Evolutionary conservation across 2,888 invertebrate genomes (phyloP), one percentile per base, ranked within the genome.

Genomic region (Euzetes globulus): DNA sequence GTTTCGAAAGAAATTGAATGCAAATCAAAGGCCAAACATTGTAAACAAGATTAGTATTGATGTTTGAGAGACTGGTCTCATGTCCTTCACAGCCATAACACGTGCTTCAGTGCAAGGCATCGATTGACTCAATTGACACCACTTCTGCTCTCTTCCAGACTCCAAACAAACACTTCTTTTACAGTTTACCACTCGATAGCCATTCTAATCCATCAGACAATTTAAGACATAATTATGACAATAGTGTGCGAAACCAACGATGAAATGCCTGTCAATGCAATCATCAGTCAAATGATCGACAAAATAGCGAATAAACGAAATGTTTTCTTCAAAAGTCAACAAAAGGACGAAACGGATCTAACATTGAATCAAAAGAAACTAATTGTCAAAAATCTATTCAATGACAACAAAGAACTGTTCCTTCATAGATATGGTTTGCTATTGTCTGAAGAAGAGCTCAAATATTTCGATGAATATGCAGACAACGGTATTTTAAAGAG

Each of bases 321-420:
- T 19, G 74, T 55, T 25, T 74, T 25, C 60, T 58, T 74, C 47
- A 74, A 71, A 22, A 55, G 58, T 47, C 91, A 94, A 81, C 92
- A 92, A 82, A 85, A 88, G 71, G 88, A 88, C 80, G 91, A 93
- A 82, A 86, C 87, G 0, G 92, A 93, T 80, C 82, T 94, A 71
- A 87, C 86, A 6, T 82, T 85, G 0, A 81, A 83, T 22, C 90
- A 94, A 79, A 94, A 92, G 83, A 84, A 86, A 79, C 82, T 85
- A 78, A 88, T 91, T 78, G 90, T 90, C 0, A 81, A 83, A 71
- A 84, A 88, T 22, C 81, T 91, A 13, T 88, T 90, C 76, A 82
- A 85, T 17, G 86, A 87, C 77, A 91, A 88, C 79, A 88, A 89
- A 17, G 84, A 86, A 13, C 86, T 86, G 45, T 95, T 95, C 82